These are phyloP conservation scores for Steromphala cineraria DNA, from an alignment of 2,888 invertebrate species.

Conservation along the genomic window DNA sequence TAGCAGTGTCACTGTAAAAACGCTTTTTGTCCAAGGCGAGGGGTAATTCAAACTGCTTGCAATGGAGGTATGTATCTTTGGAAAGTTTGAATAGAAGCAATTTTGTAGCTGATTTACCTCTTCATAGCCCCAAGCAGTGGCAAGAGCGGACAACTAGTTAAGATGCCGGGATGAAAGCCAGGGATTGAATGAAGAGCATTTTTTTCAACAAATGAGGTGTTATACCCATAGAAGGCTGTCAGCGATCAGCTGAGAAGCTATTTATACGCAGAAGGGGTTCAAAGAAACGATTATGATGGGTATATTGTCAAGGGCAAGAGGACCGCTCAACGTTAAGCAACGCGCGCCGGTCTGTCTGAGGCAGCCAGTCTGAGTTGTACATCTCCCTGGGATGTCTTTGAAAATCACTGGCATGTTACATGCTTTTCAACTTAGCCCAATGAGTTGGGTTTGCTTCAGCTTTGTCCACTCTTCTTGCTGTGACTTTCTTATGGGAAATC, in stretches of 20 bases:
- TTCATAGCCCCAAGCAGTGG: neutral
- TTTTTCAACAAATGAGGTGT: constrained; percentile 15
- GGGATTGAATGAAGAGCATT: neutral
- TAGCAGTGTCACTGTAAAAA: neutral
- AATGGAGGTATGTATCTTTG: constrained; percentile 5
- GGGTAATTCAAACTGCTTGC: constrained; percentile 15
- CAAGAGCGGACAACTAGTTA: neutral
- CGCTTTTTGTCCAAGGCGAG: neutral
- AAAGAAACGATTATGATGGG: constrained; percentile 19
- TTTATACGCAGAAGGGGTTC: constrained; percentile 3
- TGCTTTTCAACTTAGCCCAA: constrained; percentile 4
- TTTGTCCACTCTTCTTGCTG: constrained; percentile 1
- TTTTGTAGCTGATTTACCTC: constrained; percentile 20
- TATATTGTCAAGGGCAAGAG: neutral
- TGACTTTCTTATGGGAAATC: constrained; percentile 8
- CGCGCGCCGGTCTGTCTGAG: constrained; percentile 11
- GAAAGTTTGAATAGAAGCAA: constrained; percentile 17
- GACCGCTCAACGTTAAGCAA: neutral
- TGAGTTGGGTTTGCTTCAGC: neutral
- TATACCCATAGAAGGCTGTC: constrained; percentile 14
- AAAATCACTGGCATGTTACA: constrained; percentile 8
- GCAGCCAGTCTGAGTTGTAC: neutral
- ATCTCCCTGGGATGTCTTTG: neutral
- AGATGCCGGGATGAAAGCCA: neutral
- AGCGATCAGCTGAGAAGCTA: constrained; percentile 8